Conservation (phyloP, 2,888 invertebrate species). For the Callyntrura guangdongensis region DNA sequence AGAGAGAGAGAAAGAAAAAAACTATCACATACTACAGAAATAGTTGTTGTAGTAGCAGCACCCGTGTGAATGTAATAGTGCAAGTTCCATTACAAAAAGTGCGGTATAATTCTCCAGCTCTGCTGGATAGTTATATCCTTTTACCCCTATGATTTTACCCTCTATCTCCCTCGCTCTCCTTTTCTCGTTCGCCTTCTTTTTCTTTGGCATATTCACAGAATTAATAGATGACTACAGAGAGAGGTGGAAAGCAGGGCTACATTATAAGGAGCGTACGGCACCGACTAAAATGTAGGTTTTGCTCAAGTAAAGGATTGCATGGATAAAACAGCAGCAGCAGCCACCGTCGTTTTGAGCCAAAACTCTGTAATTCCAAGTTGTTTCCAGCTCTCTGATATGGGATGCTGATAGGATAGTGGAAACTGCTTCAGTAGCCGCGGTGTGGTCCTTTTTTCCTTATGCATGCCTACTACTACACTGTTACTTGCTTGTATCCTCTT, state of each 20-base stretch:
- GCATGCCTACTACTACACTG: constrained; percentile 40
- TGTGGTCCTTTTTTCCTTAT: constrained; percentile 58
- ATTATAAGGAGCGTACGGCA: neutral
- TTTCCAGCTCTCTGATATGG: constrained; percentile 4
- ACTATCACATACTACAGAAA: neutral
- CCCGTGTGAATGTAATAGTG: neutral
- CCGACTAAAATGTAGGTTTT: constrained; percentile 25
- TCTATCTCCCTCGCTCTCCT: neutral
- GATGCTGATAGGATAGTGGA: constrained; percentile 33
- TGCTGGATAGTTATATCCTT: constrained; percentile 7
- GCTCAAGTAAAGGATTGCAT: constrained; percentile 43
- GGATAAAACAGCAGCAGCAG: constrained; percentile 9
- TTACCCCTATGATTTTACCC: constrained; percentile 49
- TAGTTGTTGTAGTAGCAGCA: neutral
- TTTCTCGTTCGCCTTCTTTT: neutral
- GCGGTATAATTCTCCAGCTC: neutral
- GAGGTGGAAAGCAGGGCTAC: constrained; percentile 12
- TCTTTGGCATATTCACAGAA: constrained; percentile 15
- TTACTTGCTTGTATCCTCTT: constrained; percentile 52
- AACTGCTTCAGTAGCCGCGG: neutral
- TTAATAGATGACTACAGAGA: neutral
- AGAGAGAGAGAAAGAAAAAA: neutral
- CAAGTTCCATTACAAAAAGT: neutral
- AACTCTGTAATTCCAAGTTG: neutral
- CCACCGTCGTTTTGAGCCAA: constrained; percentile 8